These are phyloP conservation scores for Zootermopsis nevadensis DNA, from an alignment of 2,888 invertebrate species.

Conservation along the genomic window DNA sequence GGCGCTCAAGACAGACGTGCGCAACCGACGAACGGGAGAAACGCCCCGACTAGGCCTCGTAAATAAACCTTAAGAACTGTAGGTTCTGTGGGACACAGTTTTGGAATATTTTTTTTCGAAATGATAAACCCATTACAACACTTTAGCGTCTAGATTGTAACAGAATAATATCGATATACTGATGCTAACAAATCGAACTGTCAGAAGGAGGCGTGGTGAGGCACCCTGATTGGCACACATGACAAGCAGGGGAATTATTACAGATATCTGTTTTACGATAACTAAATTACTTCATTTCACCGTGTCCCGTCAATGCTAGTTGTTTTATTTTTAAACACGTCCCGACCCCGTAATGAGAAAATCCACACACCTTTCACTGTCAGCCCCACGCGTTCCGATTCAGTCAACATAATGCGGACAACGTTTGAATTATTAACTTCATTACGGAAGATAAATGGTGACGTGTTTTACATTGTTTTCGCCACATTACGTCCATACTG, in stretches of 20 bases:
- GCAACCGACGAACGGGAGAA: too few species aligned
- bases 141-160: background rate
- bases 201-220: background rate
- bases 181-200: background rate
- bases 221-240: background rate
- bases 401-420: background rate
- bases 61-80: too few species aligned
- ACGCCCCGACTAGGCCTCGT: too few species aligned
- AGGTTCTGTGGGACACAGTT: too few species aligned
- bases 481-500: too few species aligned
- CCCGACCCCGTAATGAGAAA: background rate
- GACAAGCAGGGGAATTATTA: background rate
- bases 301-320: background rate
- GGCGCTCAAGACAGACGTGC: too few species aligned
- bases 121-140: too few species aligned
- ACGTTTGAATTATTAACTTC: conserved; percentile 3
- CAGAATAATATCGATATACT: background rate
- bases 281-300: conserved; percentile 1
- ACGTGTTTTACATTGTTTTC: background rate
- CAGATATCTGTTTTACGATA: background rate
- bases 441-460: background rate
- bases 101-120: too few species aligned
- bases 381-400: background rate
- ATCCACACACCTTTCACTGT: background rate
- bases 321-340: background rate